Evolutionary conservation across 37 sponge, comb jelly and placozoan species (phyloP).

Genomic region (Bolinopsis microptera): DNA sequence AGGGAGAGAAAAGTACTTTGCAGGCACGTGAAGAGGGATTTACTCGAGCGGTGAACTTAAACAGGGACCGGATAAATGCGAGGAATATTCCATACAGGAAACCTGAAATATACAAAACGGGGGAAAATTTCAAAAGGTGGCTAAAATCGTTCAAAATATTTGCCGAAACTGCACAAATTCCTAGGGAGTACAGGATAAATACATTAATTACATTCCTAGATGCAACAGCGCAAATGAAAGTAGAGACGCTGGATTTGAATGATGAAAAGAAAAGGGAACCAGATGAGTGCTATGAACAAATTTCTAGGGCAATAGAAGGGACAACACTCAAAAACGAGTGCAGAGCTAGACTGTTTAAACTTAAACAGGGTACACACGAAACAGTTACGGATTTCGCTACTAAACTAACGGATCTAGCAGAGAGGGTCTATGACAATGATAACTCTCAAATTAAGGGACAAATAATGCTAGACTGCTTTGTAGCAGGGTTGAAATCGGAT

Average conservation of each 20-base stretch:
- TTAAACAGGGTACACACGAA: not conserved
- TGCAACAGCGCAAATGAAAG: not conserved
- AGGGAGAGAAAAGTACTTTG: not conserved
- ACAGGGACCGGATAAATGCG: not conserved
- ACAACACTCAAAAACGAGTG: too few species aligned
- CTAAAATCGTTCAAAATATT: slow-evolving; percentile 27
- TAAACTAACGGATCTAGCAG: not conserved
- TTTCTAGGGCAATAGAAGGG: too few species aligned
- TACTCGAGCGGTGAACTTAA: not conserved
- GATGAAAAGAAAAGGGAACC: not conserved
- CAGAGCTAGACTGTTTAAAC: not conserved
- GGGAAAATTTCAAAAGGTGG: slow-evolving; percentile 28
- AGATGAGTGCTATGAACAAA: not conserved
- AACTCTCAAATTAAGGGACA: not conserved
- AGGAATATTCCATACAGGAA: not conserved
- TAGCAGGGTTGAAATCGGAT: not conserved
- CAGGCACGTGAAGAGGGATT: not conserved
- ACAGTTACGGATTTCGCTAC: not conserved
- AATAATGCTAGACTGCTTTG: not conserved
- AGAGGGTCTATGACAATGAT: not conserved
- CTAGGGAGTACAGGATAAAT: not conserved
- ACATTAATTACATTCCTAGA: not conserved
- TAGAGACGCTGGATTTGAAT: not conserved
- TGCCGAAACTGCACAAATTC: slow-evolving; percentile 12
- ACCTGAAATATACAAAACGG: slow-evolving; percentile 28